Evolutionary conservation across 2,888 invertebrate genomes (phyloP).

Genomic region (Celastrina argiolus): DNA sequence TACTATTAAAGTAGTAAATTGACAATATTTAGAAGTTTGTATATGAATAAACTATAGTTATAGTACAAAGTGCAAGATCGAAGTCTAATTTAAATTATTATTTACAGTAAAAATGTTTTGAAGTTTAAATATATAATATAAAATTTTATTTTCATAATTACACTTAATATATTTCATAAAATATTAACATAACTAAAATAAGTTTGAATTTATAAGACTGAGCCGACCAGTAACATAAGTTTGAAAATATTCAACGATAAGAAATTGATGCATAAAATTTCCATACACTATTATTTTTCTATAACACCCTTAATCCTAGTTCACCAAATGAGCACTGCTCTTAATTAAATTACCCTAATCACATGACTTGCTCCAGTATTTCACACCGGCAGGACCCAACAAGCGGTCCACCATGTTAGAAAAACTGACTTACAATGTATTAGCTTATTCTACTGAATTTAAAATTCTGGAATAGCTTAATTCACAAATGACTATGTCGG

Average conservation of each 20-base stretch:
- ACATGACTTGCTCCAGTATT: not conserved
- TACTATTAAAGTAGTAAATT: not conserved
- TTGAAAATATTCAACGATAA: not conserved
- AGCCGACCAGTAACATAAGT: not conserved
- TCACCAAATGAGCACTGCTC: not conserved
- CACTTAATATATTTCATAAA: not conserved
- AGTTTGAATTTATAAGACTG: not conserved
- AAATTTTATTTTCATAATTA: not conserved
- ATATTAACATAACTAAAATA: not conserved
- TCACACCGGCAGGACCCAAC: not conserved
- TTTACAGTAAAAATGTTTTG: constrained; percentile 2
- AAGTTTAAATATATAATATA: not conserved
- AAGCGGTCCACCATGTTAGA: not conserved
- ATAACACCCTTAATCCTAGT: not conserved
- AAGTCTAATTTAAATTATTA: not conserved
- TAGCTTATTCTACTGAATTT: not conserved
- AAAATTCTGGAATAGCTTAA: constrained; percentile 14
- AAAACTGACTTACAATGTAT: not conserved
- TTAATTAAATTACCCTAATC: not conserved
- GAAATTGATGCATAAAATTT: not conserved
- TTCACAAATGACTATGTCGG: not conserved
- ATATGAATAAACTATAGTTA: not conserved
- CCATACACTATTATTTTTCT: not conserved
- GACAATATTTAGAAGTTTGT: not conserved
- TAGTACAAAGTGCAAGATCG: not conserved